These are phyloP conservation scores for Micrasema minimum DNA, from an alignment of 1,140 invertebrate species.

Conservation along the genomic window DNA sequence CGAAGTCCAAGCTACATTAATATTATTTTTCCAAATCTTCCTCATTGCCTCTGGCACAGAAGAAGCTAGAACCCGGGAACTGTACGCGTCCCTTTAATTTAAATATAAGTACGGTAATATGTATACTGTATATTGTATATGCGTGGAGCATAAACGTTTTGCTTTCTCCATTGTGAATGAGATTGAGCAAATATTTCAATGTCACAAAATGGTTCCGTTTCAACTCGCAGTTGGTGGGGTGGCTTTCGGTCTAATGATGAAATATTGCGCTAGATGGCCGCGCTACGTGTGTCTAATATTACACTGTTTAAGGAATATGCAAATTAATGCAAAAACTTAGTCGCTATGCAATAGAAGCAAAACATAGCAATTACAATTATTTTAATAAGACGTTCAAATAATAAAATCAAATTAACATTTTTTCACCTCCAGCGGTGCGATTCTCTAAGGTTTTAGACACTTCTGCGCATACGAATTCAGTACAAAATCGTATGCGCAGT, in stretches of 20 bases:
- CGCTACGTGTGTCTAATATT: slow-evolving; percentile 43
- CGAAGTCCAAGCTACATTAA: slow-evolving; percentile 34
- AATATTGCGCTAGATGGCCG: slow-evolving; percentile 47
- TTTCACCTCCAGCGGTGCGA: too few relatives aligned
- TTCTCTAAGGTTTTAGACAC: too few relatives aligned
- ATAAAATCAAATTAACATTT: too few relatives aligned
- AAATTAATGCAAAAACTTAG: slow-evolving; percentile 45
- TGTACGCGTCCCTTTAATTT: slow-evolving; percentile 34
- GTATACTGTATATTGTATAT: slow-evolving; percentile 7
- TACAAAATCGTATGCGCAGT: too few relatives aligned
- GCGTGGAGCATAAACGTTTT: slow-evolving; percentile 42
- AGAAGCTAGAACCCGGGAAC: too few relatives aligned
- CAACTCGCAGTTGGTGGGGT: slow-evolving; percentile 46
- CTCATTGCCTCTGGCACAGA: not conserved
- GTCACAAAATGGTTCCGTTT: slow-evolving; percentile 50
- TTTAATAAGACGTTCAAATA: too few relatives aligned
- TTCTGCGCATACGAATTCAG: too few relatives aligned
- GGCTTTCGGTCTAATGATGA: slow-evolving; percentile 51
- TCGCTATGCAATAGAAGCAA: slow-evolving; percentile 15
- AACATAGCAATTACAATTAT: too few relatives aligned
- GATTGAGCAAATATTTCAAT: slow-evolving; percentile 53
- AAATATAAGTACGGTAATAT: slow-evolving; percentile 37
- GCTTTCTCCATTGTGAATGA: slow-evolving; percentile 48
- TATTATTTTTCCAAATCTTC: slow-evolving; percentile 32
- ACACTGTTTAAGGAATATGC: slow-evolving; percentile 52